Percentiles rank a stretch among this genome's conserved stretches.
phyloP scores from a whole-genome alignment of 2,888 invertebrate species.

The Polyploca ridens region DNA sequence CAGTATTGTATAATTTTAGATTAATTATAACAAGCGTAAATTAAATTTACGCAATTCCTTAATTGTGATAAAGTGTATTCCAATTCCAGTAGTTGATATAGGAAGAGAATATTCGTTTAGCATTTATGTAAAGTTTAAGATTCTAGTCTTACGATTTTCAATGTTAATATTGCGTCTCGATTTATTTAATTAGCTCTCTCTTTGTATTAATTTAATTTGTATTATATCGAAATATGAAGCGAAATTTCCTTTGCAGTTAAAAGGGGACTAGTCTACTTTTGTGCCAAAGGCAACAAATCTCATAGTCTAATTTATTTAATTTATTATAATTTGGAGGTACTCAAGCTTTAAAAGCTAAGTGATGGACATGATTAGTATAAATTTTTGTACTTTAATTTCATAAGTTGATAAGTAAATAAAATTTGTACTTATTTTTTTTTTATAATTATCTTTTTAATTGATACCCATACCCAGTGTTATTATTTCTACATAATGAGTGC shows the following conservation, averaged over 20 bases:
- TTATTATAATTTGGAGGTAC: slow-evolving; percentile 43
- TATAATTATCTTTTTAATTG: slow-evolving; percentile 18
- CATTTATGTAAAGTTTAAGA: slow-evolving; percentile 44
- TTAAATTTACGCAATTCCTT: slow-evolving; percentile 73
- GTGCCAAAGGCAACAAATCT: slow-evolving; percentile 81
- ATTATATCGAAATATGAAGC: slow-evolving; percentile 20
- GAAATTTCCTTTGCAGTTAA: slow-evolving; percentile 30
- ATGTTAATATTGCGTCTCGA: slow-evolving; percentile 31
- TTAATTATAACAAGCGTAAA: slow-evolving; percentile 50
- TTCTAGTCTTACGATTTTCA: slow-evolving; percentile 53
- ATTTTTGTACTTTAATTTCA: slow-evolving; percentile 51
- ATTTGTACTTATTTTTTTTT: slow-evolving; percentile 56
- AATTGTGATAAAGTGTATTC: slow-evolving; percentile 79
- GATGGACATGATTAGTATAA: slow-evolving; percentile 59
- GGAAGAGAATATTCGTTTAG: slow-evolving; percentile 32
- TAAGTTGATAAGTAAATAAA: slow-evolving; percentile 47
- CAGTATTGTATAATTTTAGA: slow-evolving; percentile 53
- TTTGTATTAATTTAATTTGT: slow-evolving; percentile 24
- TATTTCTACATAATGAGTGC: background rate
- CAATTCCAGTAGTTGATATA: slow-evolving; percentile 57
- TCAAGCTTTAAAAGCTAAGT: slow-evolving; percentile 73
- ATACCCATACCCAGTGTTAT: background rate
- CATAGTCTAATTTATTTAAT: slow-evolving; percentile 51
- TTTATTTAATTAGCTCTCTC: slow-evolving; percentile 55
- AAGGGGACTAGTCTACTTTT: slow-evolving; percentile 63